A percentile compares a stretch with the other conserved stretches of the same genome.
phyloP scores from a whole-genome alignment of 2,797 vertebrate genomes.

The Pangasius sanitwongsei region DNA sequence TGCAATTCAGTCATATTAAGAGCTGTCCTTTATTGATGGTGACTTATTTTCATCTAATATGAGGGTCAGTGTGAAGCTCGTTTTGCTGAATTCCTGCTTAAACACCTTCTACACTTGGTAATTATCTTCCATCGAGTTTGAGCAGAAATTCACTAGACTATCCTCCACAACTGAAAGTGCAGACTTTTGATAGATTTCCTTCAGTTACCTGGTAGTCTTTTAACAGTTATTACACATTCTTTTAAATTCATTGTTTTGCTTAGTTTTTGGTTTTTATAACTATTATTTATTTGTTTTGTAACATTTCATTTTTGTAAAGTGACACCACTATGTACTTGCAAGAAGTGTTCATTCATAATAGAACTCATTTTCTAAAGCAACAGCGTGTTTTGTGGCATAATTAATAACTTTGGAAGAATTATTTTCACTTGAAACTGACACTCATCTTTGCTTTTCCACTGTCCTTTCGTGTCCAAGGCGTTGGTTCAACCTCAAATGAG shows the following conservation, averaged over 20 bases:
- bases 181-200: neutral
- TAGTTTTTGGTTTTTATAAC: slow-evolving; percentile 59
- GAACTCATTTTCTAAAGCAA: slow-evolving; percentile 30
- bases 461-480: neutral
- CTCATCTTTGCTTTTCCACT: neutral
- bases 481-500: neutral
- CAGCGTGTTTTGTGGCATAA: slow-evolving; percentile 16
- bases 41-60: neutral
- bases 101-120: neutral
- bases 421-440: neutral
- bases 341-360: slow-evolving; percentile 24
- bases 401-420: neutral
- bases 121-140: neutral
- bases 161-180: neutral
- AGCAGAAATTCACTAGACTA: neutral
- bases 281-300: slow-evolving; percentile 68
- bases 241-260: slow-evolving; percentile 54
- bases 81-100: neutral
- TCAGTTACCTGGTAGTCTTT: neutral
- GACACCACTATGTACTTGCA: slow-evolving; percentile 48
- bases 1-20: slow-evolving; percentile 17
- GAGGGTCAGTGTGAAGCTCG: neutral
- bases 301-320: slow-evolving; percentile 74
- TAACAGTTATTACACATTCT: slow-evolving; percentile 29
- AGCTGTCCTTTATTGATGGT: neutral